Percentiles rank a stretch among this genome's conserved stretches.
Conservation (phyloP, 2,113 vertebrate species). For the Xenus cinereus region DNA sequence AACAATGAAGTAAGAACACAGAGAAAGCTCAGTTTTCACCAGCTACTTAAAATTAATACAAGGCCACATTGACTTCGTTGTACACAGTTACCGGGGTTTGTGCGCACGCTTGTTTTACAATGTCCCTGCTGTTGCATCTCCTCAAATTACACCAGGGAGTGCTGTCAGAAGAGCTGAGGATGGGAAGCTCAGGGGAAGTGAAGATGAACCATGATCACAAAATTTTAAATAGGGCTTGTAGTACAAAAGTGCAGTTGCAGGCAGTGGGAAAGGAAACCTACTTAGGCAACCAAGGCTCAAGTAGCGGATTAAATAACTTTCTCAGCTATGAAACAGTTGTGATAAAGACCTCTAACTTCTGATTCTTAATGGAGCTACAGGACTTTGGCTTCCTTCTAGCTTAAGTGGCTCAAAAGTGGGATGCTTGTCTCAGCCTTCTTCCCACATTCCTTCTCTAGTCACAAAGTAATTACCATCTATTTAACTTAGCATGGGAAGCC, state of each 20-base stretch:
- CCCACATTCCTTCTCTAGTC: background rate
- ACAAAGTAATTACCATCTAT: background rate
- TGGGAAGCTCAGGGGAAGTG: background rate
- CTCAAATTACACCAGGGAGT: background rate
- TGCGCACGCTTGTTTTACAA: background rate
- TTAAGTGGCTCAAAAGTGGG: background rate
- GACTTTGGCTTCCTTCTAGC: background rate
- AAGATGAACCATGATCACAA: background rate
- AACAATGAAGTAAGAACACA: background rate
- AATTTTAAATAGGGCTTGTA: background rate
- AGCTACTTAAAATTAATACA: background rate
- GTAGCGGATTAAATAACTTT: background rate
- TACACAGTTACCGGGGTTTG: background rate
- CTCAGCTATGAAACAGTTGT: background rate
- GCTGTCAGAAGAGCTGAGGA: background rate
- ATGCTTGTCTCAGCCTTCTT: background rate
- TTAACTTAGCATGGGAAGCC: background rate
- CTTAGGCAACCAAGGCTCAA: background rate
- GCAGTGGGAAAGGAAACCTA: background rate
- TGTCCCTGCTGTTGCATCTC: background rate
- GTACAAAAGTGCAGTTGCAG: background rate
- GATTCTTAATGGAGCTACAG: background rate
- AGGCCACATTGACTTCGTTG: background rate
- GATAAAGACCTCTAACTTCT: background rate
- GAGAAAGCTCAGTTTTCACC: background rate